Evolutionary conservation across 2,797 vertebrate species (phyloP), one percentile per base, ranked within the genome.

Genomic region (Fundulus diaphanus): DNA sequence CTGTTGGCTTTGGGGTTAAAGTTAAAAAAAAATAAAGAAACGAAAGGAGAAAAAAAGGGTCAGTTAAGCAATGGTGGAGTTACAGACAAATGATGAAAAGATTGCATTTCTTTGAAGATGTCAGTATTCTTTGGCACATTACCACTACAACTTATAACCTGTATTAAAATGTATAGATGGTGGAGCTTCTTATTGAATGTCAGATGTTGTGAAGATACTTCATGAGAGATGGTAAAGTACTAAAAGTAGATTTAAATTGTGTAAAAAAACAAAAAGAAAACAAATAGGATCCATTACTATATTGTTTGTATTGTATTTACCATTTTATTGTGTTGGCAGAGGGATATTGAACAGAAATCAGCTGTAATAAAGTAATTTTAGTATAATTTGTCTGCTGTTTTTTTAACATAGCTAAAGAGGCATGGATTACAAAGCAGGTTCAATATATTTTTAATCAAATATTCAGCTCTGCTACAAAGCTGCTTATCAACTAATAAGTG

Each of bases 331-430:
- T 98, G 96, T 97, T 95, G 97, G 96, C 96, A 97, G 97, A 98
- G 96, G 97, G 97, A 96, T 97, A 96, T 96, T 97, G 92, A 94
- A 93, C 92, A 96, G 96, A 97, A 97, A 98, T 97, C 96, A 97
- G 95, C 96, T 98, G 97, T 99, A 99, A 99, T 99, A 99, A 99
- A 99, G 96, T 98, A 97, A 97, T 97, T 99, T 99, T 99, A 98
- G 97, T 99, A 98, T 94, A 95, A 84, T 3, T 77, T 20, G 46
- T 24, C n/a, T 66, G 73, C 72, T 79, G 63, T 72, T 1, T 79
- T 68, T 31, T 1, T 44, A 16, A 4, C 24, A 61, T 51, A 49
- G 42, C 2, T 51, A 7, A 22, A 3, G 48, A 20, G 42, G 20
- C 20, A 7, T 49, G 18, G 20, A 20, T 49, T 49, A 49, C 20